Percentiles rank a stretch among this genome's conserved stretches.
Evolutionary conservation across 2,888 invertebrate genomes (phyloP).

Genomic region (Epirrhoe tristata): DNA sequence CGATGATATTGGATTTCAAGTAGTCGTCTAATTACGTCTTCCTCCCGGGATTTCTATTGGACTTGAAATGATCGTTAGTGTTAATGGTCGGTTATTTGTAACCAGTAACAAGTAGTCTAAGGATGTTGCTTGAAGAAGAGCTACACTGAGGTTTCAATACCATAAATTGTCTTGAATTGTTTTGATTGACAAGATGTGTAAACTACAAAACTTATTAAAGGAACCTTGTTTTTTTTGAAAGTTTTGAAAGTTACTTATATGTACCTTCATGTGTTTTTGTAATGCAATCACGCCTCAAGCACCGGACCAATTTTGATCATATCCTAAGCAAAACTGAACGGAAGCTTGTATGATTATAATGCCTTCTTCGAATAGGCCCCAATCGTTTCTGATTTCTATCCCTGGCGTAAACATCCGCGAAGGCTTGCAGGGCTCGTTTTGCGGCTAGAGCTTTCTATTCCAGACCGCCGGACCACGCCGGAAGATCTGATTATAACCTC

Average conservation of each 20-base stretch:
- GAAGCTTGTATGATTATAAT: background rate
- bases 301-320: background rate
- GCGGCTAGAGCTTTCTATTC: slow-evolving; percentile 70
- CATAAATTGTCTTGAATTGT: slow-evolving; percentile 1
- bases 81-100: slow-evolving; percentile 58
- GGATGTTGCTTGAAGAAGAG: slow-evolving; percentile 30
- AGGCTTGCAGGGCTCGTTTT: slow-evolving; percentile 61
- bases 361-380: slow-evolving; percentile 35
- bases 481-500: slow-evolving; percentile 75
- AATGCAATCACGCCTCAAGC: background rate
- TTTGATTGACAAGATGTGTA: background rate
- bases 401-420: slow-evolving; percentile 69
- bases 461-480: slow-evolving; percentile 61
- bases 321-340: background rate
- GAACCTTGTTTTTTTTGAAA: no score
- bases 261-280: no score
- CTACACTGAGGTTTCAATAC: background rate
- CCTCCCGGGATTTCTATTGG: slow-evolving; percentile 50
- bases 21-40: slow-evolving; percentile 51
- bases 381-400: slow-evolving; percentile 67
- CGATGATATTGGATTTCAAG: slow-evolving; percentile 43
- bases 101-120: slow-evolving; percentile 59
- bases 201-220: background rate
- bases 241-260: no score
- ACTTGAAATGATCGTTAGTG: slow-evolving; percentile 49